phyloP scores from a whole-genome alignment of 2,888 invertebrate species.

The Oligia fasciuncula region DNA sequence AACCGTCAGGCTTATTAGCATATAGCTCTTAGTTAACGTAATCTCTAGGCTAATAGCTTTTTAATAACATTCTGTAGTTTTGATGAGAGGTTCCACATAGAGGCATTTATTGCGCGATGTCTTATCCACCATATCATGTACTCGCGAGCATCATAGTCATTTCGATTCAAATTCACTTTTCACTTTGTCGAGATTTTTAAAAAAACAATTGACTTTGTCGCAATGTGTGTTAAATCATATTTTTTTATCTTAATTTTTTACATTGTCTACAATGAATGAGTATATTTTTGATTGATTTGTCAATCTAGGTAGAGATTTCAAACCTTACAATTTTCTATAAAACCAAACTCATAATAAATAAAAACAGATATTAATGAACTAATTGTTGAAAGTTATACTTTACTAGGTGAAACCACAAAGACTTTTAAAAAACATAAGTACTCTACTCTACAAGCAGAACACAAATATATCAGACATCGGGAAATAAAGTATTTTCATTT shows the following conservation, averaged over 20 bases:
- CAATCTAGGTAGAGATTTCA: conserved; percentile 13
- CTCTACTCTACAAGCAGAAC: conserved; percentile 63
- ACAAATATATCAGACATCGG: conserved; percentile 30
- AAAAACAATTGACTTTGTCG: conserved; percentile 32
- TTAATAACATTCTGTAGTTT: background rate
- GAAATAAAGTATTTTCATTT: conserved; percentile 18
- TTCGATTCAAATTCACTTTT: conserved; percentile 28
- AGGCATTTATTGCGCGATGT: conserved; percentile 49
- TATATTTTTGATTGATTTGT: conserved; percentile 6
- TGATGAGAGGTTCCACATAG: background rate
- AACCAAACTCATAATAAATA: background rate
- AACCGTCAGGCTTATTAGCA: conserved; percentile 1
- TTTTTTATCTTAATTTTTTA: background rate
- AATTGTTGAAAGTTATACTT: conserved; percentile 4
- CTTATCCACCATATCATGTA: conserved; percentile 50
- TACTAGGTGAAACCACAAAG: background rate
- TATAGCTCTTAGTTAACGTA: background rate
- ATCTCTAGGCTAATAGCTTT: background rate
- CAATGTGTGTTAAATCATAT: conserved; percentile 28
- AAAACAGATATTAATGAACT: background rate
- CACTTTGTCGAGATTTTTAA: conserved; percentile 22
- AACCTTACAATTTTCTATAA: background rate
- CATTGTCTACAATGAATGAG: conserved; percentile 13
- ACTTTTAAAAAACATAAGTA: conserved; percentile 7
- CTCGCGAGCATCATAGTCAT: conserved; percentile 35